phyloP scores from a whole-genome alignment of 2,797 vertebrate genomes.

The Phoebastria nigripes region DNA sequence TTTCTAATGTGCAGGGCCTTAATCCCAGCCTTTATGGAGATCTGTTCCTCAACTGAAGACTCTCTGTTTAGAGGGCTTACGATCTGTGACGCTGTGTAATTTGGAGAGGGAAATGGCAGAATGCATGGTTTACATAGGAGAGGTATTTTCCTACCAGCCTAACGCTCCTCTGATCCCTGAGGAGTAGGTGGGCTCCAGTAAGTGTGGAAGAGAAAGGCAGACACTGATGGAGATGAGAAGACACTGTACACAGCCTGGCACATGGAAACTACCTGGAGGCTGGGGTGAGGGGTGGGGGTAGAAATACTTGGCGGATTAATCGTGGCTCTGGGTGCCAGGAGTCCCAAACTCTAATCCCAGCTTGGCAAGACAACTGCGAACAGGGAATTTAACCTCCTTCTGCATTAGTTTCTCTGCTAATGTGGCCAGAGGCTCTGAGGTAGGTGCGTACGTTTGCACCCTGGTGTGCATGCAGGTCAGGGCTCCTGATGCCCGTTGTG shows the following conservation, averaged over 20 bases:
- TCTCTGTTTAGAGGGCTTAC: background rate
- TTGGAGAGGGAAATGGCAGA: background rate
- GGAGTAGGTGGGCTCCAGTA: background rate
- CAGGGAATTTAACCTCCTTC: background rate
- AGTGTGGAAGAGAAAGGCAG: background rate
- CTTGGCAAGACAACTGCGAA: background rate
- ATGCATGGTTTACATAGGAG: background rate
- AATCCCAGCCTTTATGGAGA: background rate
- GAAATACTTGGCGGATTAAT: accelerated
- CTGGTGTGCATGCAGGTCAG: accelerated
- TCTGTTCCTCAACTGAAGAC: background rate
- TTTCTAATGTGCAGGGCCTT: background rate
- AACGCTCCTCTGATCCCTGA: background rate
- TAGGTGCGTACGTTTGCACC: accelerated
- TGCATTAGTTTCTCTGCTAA: background rate
- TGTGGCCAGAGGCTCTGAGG: background rate
- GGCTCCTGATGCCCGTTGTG: background rate
- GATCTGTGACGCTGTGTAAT: background rate
- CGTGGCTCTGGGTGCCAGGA: background rate
- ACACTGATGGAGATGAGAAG: background rate
- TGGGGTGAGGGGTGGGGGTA: background rate
- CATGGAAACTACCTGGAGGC: background rate
- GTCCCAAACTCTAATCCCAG: background rate
- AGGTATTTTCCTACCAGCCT: constrained; percentile 4
- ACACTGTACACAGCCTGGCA: background rate